Percentiles rank a stretch among this genome's conserved stretches.
Conservation (phyloP, 2,797 vertebrate genomes). For the Danio kyathit region DNA sequence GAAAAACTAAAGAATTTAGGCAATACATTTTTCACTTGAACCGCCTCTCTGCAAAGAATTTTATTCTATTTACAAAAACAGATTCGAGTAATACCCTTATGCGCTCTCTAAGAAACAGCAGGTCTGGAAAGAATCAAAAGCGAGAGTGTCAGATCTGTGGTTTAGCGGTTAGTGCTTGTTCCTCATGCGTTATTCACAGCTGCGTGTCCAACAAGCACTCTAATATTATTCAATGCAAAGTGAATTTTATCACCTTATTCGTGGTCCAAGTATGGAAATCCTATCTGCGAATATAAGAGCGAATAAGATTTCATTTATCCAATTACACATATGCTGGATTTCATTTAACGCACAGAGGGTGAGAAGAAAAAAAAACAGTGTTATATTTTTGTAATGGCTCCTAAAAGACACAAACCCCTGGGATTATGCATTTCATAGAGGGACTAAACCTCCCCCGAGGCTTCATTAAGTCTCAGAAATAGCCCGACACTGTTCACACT, state of each 20-base stretch:
- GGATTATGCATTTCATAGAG: constrained; percentile 86
- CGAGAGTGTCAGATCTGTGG: constrained; percentile 68
- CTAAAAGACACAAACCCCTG: constrained; percentile 81
- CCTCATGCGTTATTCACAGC: constrained; percentile 70
- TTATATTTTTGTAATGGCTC: constrained; percentile 90
- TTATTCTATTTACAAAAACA: background rate
- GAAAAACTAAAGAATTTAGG: constrained; percentile 28
- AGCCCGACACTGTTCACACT: constrained; percentile 88
- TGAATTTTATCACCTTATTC: constrained; percentile 1
- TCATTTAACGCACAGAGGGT: constrained; percentile 86
- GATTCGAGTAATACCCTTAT: constrained; percentile 67
- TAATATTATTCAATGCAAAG: constrained; percentile 37
- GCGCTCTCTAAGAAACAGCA: constrained; percentile 67
- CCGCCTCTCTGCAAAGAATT: background rate
- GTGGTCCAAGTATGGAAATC: background rate
- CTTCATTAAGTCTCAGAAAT: constrained; percentile 93
- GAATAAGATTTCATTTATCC: constrained; percentile 75
- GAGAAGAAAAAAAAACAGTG: constrained; percentile 80
- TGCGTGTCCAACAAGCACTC: constrained; percentile 44
- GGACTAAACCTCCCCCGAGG: constrained; percentile 85
- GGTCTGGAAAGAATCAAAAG: constrained; percentile 83
- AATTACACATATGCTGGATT: constrained; percentile 89
- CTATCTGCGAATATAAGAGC: constrained; percentile 59
- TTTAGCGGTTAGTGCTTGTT: constrained; percentile 59
- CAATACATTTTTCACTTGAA: constrained; percentile 67